Evolutionary conservation across 2,888 invertebrate genomes (phyloP).

Genomic region (Dicranocentrus wangi): DNA sequence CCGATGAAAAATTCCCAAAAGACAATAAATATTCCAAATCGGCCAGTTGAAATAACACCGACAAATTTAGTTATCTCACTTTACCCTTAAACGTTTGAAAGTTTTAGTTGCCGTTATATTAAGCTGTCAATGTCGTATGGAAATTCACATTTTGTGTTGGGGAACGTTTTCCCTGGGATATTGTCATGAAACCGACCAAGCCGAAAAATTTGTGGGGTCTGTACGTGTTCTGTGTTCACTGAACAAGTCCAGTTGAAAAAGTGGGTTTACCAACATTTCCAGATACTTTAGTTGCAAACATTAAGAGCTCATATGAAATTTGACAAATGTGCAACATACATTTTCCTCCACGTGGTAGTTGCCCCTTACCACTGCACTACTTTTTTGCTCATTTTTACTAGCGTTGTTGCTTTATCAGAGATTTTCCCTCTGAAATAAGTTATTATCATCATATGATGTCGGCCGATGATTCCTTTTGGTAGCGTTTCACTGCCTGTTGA

Average conservation of each 20-base stretch:
- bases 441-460: slow-evolving; percentile 9
- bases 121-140: too few relatives aligned
- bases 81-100: too few relatives aligned
- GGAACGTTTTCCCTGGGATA: background rate
- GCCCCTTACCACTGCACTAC: background rate
- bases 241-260: background rate
- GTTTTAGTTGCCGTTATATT: too few relatives aligned
- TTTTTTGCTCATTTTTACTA: background rate
- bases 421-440: slow-evolving; percentile 18
- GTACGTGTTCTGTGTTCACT: too few relatives aligned
- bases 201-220: too few relatives aligned
- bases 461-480: slow-evolving; percentile 11
- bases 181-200: background rate
- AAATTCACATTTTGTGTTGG: background rate
- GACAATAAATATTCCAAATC: too few relatives aligned
- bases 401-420: slow-evolving; percentile 9
- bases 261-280: background rate
- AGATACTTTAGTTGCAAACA: slow-evolving; percentile 43
- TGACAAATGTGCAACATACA: slow-evolving; percentile 59
- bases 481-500: slow-evolving; percentile 61
- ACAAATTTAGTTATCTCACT: too few relatives aligned
- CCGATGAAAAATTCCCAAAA: too few relatives aligned
- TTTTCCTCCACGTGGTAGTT: slow-evolving; percentile 23
- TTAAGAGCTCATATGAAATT: slow-evolving; percentile 62
- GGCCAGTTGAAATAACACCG: too few relatives aligned